Conservation (phyloP, 2,113 vertebrate genomes). For the Cryptotis parvus region DNA sequence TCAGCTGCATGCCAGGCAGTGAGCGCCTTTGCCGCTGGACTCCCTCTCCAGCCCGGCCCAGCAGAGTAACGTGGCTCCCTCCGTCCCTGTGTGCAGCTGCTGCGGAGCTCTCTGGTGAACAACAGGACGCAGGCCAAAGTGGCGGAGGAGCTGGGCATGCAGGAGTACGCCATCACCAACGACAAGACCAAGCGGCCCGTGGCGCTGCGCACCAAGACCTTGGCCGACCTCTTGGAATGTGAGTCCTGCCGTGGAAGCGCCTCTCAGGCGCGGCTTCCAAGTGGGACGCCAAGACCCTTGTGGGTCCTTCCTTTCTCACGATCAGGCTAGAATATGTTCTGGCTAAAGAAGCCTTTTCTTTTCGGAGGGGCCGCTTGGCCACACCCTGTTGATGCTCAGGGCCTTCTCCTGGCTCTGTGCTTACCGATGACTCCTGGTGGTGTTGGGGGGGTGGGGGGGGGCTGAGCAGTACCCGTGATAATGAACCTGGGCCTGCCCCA, state of each 20-base stretch:
- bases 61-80: background rate
- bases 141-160: slow-evolving; percentile 98
- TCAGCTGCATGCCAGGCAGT: too few species aligned
- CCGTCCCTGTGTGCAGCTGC: slow-evolving; percentile 87
- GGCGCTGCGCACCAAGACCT: slow-evolving; percentile 96
- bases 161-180: slow-evolving; percentile 98
- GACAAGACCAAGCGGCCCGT: slow-evolving; percentile 98
- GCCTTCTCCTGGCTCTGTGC: too few species aligned
- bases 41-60: too few species aligned
- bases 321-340: too few species aligned
- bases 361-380: too few species aligned
- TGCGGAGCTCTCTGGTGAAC: slow-evolving; percentile 98
- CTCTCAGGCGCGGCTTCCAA: background rate
- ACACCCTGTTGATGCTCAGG: background rate
- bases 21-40: too few species aligned
- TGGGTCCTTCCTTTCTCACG: too few species aligned
- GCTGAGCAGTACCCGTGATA: too few species aligned
- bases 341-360: background rate
- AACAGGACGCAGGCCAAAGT: slow-evolving; percentile 99
- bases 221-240: slow-evolving; percentile 98
- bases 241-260: slow-evolving; percentile 76
- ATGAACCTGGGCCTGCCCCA: too few species aligned
- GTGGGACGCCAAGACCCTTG: slow-evolving; percentile 1
- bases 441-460: too few species aligned
- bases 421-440: too few species aligned